A percentile compares a stretch with the other conserved stretches of the same genome.
These are phyloP conservation scores for Drosophila acutilabella DNA, from an alignment of 2,888 invertebrate genomes.

Conservation along the genomic window DNA sequence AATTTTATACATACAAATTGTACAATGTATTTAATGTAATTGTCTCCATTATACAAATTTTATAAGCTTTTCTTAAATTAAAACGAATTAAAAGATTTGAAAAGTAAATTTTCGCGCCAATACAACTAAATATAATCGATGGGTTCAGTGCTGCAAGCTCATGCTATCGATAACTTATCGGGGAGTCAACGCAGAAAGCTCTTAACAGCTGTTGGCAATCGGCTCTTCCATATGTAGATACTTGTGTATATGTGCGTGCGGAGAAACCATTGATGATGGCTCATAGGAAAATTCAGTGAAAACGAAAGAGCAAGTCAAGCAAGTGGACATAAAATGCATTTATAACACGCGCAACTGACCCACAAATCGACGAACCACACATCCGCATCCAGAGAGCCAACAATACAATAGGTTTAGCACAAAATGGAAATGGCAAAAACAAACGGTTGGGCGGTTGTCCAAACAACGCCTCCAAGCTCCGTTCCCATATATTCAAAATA, in stretches of 20 bases:
- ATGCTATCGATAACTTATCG: conserved; percentile 36
- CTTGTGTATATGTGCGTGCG: conserved; percentile 23
- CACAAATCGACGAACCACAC: conserved; percentile 9
- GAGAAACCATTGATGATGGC: conserved; percentile 60
- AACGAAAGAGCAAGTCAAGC: conserved; percentile 34
- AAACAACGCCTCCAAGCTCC: conserved; percentile 15
- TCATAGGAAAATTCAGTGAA: conserved; percentile 59
- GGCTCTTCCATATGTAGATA: conserved; percentile 38
- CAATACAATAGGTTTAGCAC: conserved; percentile 1
- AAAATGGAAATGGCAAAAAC: conserved; percentile 60
- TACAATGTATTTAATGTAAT: conserved; percentile 53
- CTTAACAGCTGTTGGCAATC: conserved; percentile 19
- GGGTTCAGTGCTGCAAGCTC: background rate
- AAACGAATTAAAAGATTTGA: background rate
- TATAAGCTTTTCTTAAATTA: conserved; percentile 39
- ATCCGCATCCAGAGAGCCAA: conserved; percentile 15
- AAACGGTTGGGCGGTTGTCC: conserved; percentile 60
- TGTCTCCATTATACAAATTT: conserved; percentile 63
- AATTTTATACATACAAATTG: conserved; percentile 21
- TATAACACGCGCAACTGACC: conserved; percentile 50
- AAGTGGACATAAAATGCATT: conserved; percentile 57
- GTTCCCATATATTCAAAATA: conserved; percentile 70
- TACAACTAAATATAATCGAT: background rate
- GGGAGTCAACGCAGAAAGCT: conserved; percentile 39
- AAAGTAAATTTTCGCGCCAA: too few relatives aligned